These are phyloP conservation scores for Halcyon badia DNA, from an alignment of 2,797 vertebrate species.

Conservation along the genomic window DNA sequence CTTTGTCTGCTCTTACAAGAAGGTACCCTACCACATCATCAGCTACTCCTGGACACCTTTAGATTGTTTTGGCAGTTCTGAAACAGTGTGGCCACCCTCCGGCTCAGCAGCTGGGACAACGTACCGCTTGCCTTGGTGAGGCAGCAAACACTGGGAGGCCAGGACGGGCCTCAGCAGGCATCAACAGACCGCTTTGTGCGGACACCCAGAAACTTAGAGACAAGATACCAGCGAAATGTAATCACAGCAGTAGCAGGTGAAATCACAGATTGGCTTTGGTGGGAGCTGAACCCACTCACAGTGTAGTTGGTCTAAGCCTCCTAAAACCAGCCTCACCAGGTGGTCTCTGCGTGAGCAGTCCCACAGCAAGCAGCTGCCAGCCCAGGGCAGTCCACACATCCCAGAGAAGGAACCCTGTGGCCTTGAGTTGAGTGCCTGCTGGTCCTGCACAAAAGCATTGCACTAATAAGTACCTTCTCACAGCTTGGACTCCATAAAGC, in stretches of 20 bases:
- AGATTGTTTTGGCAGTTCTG: neutral
- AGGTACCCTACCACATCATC: neutral
- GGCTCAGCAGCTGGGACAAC: neutral
- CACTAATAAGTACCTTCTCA: neutral
- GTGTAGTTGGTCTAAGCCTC: neutral
- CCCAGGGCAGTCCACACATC: neutral
- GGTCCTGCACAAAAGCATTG: neutral
- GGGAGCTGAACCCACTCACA: neutral
- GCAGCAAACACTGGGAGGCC: neutral
- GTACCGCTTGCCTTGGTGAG: neutral
- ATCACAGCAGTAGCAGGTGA: neutral
- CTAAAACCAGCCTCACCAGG: neutral
- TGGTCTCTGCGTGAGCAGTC: neutral
- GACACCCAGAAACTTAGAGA: neutral
- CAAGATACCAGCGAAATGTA: accelerated
- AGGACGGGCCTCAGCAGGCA: neutral
- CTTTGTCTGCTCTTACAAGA: neutral
- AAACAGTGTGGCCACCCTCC: neutral
- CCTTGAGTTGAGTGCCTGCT: neutral
- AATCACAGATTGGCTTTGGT: neutral
- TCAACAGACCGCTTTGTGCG: neutral
- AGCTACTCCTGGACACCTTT: neutral
- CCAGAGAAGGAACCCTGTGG: neutral
- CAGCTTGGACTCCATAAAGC: neutral
- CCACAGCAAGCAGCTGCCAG: neutral